Percentiles rank a stretch among this genome's conserved stretches.
Conservation (phyloP, 2,888 invertebrate species). For the Dimorphilus gyrociliatus region DNA sequence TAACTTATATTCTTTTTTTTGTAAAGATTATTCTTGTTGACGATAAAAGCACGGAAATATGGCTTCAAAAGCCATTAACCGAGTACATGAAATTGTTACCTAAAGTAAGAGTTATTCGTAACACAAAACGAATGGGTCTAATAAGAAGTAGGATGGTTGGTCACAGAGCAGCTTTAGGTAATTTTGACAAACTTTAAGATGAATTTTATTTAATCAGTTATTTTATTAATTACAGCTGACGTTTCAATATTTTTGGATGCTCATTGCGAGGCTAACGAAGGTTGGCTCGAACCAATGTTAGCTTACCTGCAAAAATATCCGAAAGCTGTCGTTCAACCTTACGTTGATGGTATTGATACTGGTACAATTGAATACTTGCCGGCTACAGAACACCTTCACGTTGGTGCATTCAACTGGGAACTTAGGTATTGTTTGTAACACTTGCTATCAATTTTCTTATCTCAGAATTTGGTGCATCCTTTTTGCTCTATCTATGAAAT, state of each 20-base stretch:
- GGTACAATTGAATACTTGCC: conserved; percentile 10
- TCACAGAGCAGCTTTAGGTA: no score
- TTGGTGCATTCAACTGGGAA: conserved; percentile 14
- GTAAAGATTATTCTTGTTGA: no score
- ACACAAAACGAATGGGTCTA: conserved; percentile 8
- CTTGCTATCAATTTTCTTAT: no score
- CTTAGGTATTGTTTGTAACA: no score
- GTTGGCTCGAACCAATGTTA: conserved; percentile 14
- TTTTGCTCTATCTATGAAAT: no score
- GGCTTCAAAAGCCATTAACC: no score
- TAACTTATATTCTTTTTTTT: no score
- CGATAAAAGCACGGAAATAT: no score
- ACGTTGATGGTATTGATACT: conserved; percentile 13
- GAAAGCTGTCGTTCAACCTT: conserved; percentile 12
- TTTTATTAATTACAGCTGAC: no score
- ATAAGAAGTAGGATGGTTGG: conserved; percentile 11
- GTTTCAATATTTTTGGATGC: conserved; percentile 14
- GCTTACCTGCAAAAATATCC: conserved; percentile 9
- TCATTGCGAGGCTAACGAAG: conserved; percentile 11
- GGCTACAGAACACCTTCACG: conserved; percentile 8
- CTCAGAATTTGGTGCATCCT: no score
- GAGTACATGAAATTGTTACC: conserved; percentile 9
- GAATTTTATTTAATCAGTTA: no score
- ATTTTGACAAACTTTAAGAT: no score
- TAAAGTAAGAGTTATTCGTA: conserved; percentile 10